Evolutionary conservation across 2,888 invertebrate genomes (phyloP), one percentile per base, ranked within the genome.

Genomic region (Odontothrips loti): DNA sequence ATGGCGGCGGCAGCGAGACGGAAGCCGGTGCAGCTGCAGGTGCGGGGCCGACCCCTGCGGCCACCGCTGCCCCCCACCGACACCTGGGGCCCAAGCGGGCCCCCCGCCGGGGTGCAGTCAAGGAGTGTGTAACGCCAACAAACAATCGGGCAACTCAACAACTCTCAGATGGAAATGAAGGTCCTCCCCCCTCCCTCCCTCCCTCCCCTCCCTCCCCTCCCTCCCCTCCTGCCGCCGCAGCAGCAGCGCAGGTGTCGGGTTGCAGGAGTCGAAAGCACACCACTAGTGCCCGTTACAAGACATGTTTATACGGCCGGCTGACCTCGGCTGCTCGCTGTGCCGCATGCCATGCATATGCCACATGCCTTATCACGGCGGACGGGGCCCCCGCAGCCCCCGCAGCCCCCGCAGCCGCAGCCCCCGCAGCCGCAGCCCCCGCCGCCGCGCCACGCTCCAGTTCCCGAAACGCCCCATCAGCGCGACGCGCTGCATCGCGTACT

Each of bases 71-170:
- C 15, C 58, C 1, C 58, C 10, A 0, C 9, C 51, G 51, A 8
- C 58, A 17, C 68, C 27, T 8, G 48, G 48, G 48, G 48, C 48
- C 8, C 68, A 23, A 23, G 23, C 27, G 27, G 58, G 15, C 68
- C 11, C 58, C 58, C 58, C 17, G 58, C 58, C 34, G 10, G 58
- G n/a, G 58, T 17, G 17, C 17, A 58, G 58, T n/a, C 58, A 58
- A n/a, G 58, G 15, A 15, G n/a, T 15, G 20, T n/a, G 58, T 10
- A 43, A 58, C 58, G 27, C 68, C 68, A 8, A 23, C 68, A 6
- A 75, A 27, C 68, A 75, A 75, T 27, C 68, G 68, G 23, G 68
- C 23, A 75, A 75, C 68, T 75, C 68, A 75, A 75, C 68, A 75
- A 75, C 68, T 23, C 68, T 8, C 27, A 10, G 2, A 58, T 58